Conservation (phyloP, 2,888 invertebrate species). For the Calliphora vomitoria region DNA sequence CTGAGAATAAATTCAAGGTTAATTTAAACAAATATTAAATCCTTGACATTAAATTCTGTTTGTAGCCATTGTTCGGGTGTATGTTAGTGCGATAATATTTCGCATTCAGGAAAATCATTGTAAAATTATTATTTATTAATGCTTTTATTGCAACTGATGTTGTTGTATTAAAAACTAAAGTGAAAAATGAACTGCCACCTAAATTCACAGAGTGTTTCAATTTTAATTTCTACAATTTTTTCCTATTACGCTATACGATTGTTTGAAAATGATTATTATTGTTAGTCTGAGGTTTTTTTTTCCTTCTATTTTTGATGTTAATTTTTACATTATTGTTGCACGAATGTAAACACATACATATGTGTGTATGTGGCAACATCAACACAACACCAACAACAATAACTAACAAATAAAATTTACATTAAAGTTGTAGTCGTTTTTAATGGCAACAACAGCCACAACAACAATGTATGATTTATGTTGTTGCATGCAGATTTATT, state of each 20-base stretch:
- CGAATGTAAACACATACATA: slow-evolving; percentile 3
- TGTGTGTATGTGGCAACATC: slow-evolving; percentile 10
- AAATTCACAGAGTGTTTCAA: slow-evolving; percentile 55
- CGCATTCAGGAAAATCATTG: slow-evolving; percentile 21
- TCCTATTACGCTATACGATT: slow-evolving; percentile 32
- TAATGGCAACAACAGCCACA: slow-evolving; percentile 15
- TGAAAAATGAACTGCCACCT: slow-evolving; percentile 45
- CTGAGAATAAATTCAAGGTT: slow-evolving; percentile 62
- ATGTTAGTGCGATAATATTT: not conserved
- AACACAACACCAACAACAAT: slow-evolving; percentile 6
- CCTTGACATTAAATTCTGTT: slow-evolving; percentile 56
- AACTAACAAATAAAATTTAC: slow-evolving; percentile 66
- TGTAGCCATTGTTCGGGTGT: not conserved
- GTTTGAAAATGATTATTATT: slow-evolving; percentile 45
- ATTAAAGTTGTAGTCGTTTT: slow-evolving; percentile 51
- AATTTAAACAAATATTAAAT: slow-evolving; percentile 56
- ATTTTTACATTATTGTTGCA: slow-evolving; percentile 65
- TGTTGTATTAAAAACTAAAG: not conserved
- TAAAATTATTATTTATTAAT: slow-evolving; percentile 40
- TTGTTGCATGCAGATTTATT: slow-evolving; percentile 48
- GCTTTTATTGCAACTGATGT: not conserved
- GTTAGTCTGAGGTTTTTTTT: slow-evolving; percentile 33
- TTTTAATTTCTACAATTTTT: slow-evolving; percentile 53
- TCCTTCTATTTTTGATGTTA: slow-evolving; percentile 10
- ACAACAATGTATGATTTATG: slow-evolving; percentile 64